phyloP scores from a whole-genome alignment of 2,888 invertebrate species.

The Tortrix viridana region DNA sequence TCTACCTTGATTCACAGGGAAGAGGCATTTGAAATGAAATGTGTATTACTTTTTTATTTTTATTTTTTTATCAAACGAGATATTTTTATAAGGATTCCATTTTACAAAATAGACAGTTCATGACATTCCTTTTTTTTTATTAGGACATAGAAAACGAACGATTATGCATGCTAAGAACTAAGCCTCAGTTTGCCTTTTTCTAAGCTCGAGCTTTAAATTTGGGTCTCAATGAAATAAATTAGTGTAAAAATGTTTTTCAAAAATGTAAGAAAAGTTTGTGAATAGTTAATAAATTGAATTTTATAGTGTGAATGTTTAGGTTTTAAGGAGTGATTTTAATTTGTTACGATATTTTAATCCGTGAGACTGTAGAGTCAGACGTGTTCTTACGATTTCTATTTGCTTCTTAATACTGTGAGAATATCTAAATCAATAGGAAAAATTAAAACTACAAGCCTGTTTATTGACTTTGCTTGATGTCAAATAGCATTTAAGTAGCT shows the following conservation, averaged over 20 bases:
- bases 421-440: constrained; percentile 12
- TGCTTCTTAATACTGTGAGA: constrained; percentile 21
- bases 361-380: constrained; percentile 29
- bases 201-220: constrained; percentile 54
- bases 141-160: constrained; percentile 28
- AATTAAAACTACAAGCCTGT: not conserved
- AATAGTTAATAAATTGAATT: constrained; percentile 42
- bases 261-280: constrained; percentile 44
- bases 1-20: constrained; percentile 20
- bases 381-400: constrained; percentile 2
- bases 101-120: constrained; percentile 50
- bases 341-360: constrained; percentile 35
- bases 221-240: constrained; percentile 53
- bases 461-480: constrained; percentile 7
- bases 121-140: constrained; percentile 60
- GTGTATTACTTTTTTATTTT: constrained; percentile 35
- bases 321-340: constrained; percentile 38
- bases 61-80: constrained; percentile 12
- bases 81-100: constrained; percentile 33
- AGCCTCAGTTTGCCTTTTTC: constrained; percentile 50
- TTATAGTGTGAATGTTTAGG: constrained; percentile 40
- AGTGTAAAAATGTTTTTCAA: constrained; percentile 42
- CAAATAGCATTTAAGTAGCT: constrained; percentile 2
- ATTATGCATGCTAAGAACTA: constrained; percentile 40
- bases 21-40: constrained; percentile 29